These are phyloP conservation scores for Plebejus argus DNA, from an alignment of 2,888 invertebrate species.

Conservation along the genomic window DNA sequence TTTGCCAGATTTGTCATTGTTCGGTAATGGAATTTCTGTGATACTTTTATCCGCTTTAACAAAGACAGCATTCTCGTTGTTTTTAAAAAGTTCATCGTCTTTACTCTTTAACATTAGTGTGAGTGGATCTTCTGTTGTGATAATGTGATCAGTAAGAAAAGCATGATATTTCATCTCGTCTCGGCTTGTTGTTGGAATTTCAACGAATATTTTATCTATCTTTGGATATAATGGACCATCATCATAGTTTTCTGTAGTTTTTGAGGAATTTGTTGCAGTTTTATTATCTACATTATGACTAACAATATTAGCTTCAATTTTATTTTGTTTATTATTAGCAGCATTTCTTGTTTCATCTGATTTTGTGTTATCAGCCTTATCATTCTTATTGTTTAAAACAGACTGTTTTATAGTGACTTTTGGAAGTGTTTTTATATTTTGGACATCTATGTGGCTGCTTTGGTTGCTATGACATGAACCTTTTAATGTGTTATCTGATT, in stretches of 20 bases:
- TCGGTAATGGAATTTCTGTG: constrained; percentile 36
- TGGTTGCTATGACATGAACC: background rate
- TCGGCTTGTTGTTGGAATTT: background rate
- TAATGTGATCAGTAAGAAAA: background rate
- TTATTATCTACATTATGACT: background rate
- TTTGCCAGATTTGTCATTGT: constrained; percentile 46
- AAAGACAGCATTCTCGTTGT: background rate
- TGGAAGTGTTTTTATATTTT: background rate
- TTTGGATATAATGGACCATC: background rate
- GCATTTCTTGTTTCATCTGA: background rate
- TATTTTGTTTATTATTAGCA: background rate
- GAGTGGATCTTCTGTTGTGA: constrained; percentile 16
- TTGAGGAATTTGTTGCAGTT: background rate
- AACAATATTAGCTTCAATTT: background rate
- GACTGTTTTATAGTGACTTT: background rate
- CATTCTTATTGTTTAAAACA: background rate
- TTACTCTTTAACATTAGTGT: constrained; percentile 9
- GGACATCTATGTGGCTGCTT: background rate
- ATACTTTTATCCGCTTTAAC: background rate
- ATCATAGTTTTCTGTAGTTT: background rate
- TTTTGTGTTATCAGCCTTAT: background rate
- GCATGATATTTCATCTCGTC: constrained; percentile 2
- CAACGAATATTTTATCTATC: background rate
- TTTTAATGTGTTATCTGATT: background rate
- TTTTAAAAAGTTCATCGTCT: background rate